Evolutionary conservation across 37 sponge, comb jelly and placozoan genomes (phyloP).

Genomic region (Dysidea cf. avara): DNA sequence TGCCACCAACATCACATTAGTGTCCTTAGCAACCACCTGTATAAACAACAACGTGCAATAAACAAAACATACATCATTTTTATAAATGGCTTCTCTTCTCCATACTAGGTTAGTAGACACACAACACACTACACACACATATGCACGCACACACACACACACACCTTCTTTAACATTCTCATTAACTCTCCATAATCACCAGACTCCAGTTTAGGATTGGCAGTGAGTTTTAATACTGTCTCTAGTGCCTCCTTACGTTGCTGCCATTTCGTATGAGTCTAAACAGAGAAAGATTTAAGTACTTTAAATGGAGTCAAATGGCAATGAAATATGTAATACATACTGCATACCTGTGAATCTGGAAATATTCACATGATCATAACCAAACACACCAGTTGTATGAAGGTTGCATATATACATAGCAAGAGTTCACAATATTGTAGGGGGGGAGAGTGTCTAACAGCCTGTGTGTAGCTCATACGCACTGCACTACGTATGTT

Average conservation of each 20-base stretch:
- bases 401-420: too few relatives aligned
- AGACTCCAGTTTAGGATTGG: constrained; percentile 68
- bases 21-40: constrained; percentile 91
- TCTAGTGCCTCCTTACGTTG: constrained; percentile 88
- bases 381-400: too few relatives aligned
- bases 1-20: constrained; percentile 86
- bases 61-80: not conserved
- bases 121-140: too few relatives aligned
- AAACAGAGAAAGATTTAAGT: not conserved
- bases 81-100: not conserved
- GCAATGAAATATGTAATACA: not conserved
- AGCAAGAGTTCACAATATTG: too few relatives aligned
- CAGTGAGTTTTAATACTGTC: constrained; percentile 56
- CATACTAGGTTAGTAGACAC: not conserved
- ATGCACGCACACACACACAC: too few relatives aligned
- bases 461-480: too few relatives aligned
- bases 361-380: not conserved
- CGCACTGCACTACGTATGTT: too few relatives aligned
- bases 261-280: constrained; percentile 87
- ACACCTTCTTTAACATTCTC: constrained; percentile 70
- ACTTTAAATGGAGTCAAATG: not conserved
- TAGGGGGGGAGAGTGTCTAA: too few relatives aligned
- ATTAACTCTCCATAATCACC: constrained; percentile 80
- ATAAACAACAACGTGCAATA: not conserved
- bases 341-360: too few relatives aligned